Base-by-base conservation (phyloP, 1,140 invertebrate species). In the Magallana angulata region DNA sequence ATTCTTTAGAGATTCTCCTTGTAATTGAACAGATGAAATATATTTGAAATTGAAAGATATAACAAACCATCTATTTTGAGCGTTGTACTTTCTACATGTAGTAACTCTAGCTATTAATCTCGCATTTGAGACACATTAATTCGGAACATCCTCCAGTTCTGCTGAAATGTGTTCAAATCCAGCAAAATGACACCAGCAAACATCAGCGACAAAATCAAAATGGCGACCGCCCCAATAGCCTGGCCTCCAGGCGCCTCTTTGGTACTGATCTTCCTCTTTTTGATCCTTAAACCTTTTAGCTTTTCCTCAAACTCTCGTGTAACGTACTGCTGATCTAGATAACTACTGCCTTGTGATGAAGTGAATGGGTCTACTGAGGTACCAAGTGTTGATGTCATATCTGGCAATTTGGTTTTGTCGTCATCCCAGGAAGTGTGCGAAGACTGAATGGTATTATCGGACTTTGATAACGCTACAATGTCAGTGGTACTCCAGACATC, bases 161-260 rank as follows among this genome's bases (percentile, higher is more conserved):
- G 71, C 24, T 84, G 64, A 58, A 88, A 84, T 5, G 87, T 88
- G 12, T 80, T 83, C 8, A 88, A 30, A 59, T 88, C 87, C 30
- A 88, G 36, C 1, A 88, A 30, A 56, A 88, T 68, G n/a, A 88
- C 64, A 7, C 82, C 83, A 62, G 64, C 60, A n/a, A 88, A 48
- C 9, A 81, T 88, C 2, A 83, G 24, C 30, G 80, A 84, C 7
- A 88, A 56, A 60, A 88, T 88, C 12, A 88, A 48, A 24, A 88
- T 59, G 14, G 87, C 87, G 18, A 88, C 83, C 16, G 82, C 83
- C 4, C 87, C 87, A 7, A 88, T 88, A 1, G 87, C 83, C 24
- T 88, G 71, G 0, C 87, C 30, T 48, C 87, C 87, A 7, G 83
- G 82, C 1, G 87, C 87, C 58, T 88, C 87, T 62, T 83, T 84